Evolutionary conservation across 2,888 invertebrate species (phyloP).

Genomic region (Ophion ventricosus): DNA sequence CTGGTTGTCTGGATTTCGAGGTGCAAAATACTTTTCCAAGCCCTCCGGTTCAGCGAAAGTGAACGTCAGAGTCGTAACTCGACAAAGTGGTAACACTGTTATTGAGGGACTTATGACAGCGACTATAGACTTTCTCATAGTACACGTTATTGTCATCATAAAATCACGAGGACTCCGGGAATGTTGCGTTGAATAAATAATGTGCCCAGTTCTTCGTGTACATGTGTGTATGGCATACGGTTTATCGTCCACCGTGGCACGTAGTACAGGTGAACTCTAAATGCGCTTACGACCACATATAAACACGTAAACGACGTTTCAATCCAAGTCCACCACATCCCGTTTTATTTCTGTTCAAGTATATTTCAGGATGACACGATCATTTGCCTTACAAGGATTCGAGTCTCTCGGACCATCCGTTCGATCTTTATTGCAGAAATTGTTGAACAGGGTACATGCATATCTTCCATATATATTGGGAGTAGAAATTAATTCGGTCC

Average conservation of each 20-base stretch:
- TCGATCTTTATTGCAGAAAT: too few species aligned
- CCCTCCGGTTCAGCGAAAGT: background rate
- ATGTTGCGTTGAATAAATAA: slow-evolving; percentile 48
- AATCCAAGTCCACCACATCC: too few species aligned
- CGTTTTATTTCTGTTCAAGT: too few species aligned
- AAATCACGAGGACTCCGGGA: slow-evolving; percentile 43
- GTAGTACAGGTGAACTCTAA: slow-evolving; percentile 32
- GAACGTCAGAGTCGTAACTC: background rate
- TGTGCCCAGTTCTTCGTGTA: background rate
- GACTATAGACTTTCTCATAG: slow-evolving; percentile 23
- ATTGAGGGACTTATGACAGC: slow-evolving; percentile 19
- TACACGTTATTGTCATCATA: slow-evolving; percentile 40
- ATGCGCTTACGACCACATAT: slow-evolving; percentile 18
- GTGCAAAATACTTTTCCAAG: background rate
- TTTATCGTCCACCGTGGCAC: slow-evolving; percentile 39
- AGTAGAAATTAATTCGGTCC: too few species aligned
- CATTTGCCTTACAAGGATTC: too few species aligned
- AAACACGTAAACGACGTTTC: background rate
- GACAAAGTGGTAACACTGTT: background rate
- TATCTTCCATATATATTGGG: too few species aligned
- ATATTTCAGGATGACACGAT: too few species aligned
- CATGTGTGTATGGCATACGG: slow-evolving; percentile 24
- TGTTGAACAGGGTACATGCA: too few species aligned
- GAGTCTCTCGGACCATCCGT: too few species aligned
- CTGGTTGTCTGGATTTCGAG: background rate